Base-by-base conservation (phyloP, 2,888 invertebrate species). In the Lissonota sp. region DNA sequence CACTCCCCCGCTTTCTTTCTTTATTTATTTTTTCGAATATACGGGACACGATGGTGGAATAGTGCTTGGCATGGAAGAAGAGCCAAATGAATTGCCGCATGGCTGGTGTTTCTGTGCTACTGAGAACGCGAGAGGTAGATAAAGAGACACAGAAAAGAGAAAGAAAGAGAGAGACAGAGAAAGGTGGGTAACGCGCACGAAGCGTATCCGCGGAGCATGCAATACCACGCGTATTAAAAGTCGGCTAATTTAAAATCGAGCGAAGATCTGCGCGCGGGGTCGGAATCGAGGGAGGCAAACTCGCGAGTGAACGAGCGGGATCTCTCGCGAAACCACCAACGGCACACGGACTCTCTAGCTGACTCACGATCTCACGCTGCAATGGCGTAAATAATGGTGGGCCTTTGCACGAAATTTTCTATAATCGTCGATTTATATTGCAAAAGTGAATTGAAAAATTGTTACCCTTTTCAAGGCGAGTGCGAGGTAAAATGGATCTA, bases 181-280 rank as follows among this genome's bases (percentile, higher is more conserved):
- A 83, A 83, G 82, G 83, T 76, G 79, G 82, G 85, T 83, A 84
- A 85, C 79, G 81, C 83, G 86, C 87, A 86, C 89, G 86, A 87
- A 89, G 86, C 88, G 85, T 87, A 88, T 87, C 88, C 86, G 79
- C 71, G 85, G 75, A 86, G 87, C 89, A 85, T 87, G 89, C 86
- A 89, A 88, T 86, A 87, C 86, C 87, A 85, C 87, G 88, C 87
- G 87, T 86, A 88, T 89, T 87, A 89, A 89, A 89, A 88, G 85
- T 88, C 85, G 86, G 86, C 88, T 87, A 89, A 89, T 89, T 89
- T 89, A 87, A 89, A 89, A 89, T 88, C 89, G 89, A 89, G 88
- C 87, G 86, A 87, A 86, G 89, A 89, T 89, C 85, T 86, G 84
- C 79, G 81, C 79, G 71, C 84, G 73, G 86, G 26, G 78, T 83